Base-by-base conservation (phyloP, 2,113 vertebrate genomes). In the Naja naja region DNA sequence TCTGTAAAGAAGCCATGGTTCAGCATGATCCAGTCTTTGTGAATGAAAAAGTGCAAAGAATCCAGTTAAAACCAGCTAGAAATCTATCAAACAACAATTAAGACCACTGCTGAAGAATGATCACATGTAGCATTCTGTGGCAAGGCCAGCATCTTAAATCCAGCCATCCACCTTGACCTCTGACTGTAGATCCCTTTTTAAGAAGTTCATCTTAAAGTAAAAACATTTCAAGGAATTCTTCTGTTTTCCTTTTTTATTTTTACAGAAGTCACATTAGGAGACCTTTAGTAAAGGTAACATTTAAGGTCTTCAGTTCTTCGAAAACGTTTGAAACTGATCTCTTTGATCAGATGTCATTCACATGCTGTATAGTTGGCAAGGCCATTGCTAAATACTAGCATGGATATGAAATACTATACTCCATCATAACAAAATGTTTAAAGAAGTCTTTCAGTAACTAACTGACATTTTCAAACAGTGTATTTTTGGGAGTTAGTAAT, bases 391-490 rank as follows among this genome's bases (percentile, higher is more conserved):
- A 87, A 60, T 92, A 90, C 91, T 93, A 11, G 89, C n/a, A 64
- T 0, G 0, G 85, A 94, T 94, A 94, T 91, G 94, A 81, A 81
- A 87, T 87, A 34, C 22, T 25, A 87, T 91, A 52, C 93, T 74
- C 53, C 53, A 91, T 91, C 0, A 55, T 95, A 88, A 91, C 88
- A 90, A 90, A 89, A 88, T 90, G 86, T 94, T 27, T 85, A 89
- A 58, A 86, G 92, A 25, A 94, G 92, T 96, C 95, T 95, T 91
- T 96, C 95, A 94, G 53, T 94, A 94, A 81, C 93, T 96, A 90
- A 39, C 30, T 30, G 91, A 69, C 49, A 92, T 96, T 96, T 94
- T 94, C 90, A 94, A 94, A 95, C 0, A 0, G 3, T 2, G 0
- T 94, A 34, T 94, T 91, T 74, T 93, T 27, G 55, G 89, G 95